phyloP scores from a whole-genome alignment of 2,888 invertebrate genomes.

The Trilocha varians region DNA sequence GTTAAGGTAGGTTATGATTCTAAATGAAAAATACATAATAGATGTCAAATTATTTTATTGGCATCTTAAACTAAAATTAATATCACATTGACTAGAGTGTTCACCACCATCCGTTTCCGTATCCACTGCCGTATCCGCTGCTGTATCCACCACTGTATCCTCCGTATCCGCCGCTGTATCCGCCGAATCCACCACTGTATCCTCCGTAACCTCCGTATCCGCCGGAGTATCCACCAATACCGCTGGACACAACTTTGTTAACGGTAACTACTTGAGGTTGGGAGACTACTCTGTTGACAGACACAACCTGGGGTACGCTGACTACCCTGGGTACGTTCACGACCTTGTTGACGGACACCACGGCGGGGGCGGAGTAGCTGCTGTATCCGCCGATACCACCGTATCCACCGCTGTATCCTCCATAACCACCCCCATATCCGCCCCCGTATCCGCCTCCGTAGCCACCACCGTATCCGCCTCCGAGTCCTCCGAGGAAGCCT shows the following conservation, averaged over 20 bases:
- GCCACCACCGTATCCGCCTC: slow-evolving; percentile 9
- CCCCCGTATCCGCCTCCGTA: slow-evolving; percentile 11
- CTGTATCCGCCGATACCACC: slow-evolving; percentile 7
- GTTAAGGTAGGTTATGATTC: too few relatives aligned
- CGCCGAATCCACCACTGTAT: too few relatives aligned
- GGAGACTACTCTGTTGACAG: slow-evolving; percentile 32
- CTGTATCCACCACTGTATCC: background rate
- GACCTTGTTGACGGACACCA: slow-evolving; percentile 29
- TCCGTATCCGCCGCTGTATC: background rate
- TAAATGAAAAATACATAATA: too few relatives aligned
- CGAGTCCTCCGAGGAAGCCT: slow-evolving; percentile 15
- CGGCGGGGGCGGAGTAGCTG: slow-evolving; percentile 19
- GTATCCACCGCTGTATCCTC: slow-evolving; percentile 12
- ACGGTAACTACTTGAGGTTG: slow-evolving; percentile 17
- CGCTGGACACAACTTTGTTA: slow-evolving; percentile 26
- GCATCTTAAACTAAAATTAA: too few relatives aligned
- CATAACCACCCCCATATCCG: slow-evolving; percentile 8
- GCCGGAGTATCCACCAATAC: background rate
- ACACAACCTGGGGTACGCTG: slow-evolving; percentile 30
- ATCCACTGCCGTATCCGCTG: background rate
- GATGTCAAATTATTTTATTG: too few relatives aligned
- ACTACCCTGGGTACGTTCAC: slow-evolving; percentile 31
- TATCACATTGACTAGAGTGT: slow-evolving; percentile 6
- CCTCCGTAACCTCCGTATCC: too few relatives aligned
- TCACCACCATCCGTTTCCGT: slow-evolving; percentile 16